A percentile compares a stretch with the other conserved stretches of the same genome.
Evolutionary conservation across 2,113 vertebrate genomes (phyloP).

Genomic region (Sceloporus tristichus): DNA sequence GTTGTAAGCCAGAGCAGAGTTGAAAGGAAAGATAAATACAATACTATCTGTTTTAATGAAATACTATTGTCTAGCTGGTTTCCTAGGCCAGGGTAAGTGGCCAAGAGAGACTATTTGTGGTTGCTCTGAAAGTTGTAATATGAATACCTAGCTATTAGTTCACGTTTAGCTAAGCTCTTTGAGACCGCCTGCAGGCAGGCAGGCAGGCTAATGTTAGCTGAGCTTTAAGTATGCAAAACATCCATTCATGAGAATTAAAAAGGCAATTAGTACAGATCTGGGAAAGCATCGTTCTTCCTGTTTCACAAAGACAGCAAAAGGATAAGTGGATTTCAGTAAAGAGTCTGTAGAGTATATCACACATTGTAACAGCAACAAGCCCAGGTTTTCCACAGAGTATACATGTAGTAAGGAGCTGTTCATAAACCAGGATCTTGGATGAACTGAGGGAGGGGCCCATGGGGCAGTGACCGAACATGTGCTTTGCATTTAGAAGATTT

Average conservation of each 20-base stretch:
- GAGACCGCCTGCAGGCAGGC: conserved; percentile 26
- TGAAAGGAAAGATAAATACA: neutral
- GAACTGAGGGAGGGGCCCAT: neutral
- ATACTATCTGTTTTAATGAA: conserved; percentile 5
- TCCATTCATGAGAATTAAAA: conserved; percentile 48
- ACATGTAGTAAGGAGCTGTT: neutral
- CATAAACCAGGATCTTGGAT: neutral
- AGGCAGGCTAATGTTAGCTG: conserved; percentile 1
- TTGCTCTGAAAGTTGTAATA: conserved; percentile 55
- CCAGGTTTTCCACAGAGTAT: neutral
- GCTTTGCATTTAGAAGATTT: neutral
- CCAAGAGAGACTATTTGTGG: conserved; percentile 34
- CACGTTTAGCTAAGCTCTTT: conserved; percentile 35
- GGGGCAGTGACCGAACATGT: neutral
- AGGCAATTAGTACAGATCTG: conserved; percentile 59
- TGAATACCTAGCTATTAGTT: conserved; percentile 44
- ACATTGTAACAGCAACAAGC: neutral
- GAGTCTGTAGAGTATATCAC: neutral
- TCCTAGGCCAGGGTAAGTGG: conserved; percentile 17
- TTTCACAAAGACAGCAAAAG: conserved; percentile 48
- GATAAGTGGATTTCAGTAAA: conserved; percentile 53
- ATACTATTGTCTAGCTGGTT: neutral
- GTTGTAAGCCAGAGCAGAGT: neutral
- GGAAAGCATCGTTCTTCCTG: conserved; percentile 45
- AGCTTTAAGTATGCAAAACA: conserved; percentile 18